Base-by-base conservation (phyloP, 2,113 vertebrate genomes). In the Vulpes vulpes region DNA sequence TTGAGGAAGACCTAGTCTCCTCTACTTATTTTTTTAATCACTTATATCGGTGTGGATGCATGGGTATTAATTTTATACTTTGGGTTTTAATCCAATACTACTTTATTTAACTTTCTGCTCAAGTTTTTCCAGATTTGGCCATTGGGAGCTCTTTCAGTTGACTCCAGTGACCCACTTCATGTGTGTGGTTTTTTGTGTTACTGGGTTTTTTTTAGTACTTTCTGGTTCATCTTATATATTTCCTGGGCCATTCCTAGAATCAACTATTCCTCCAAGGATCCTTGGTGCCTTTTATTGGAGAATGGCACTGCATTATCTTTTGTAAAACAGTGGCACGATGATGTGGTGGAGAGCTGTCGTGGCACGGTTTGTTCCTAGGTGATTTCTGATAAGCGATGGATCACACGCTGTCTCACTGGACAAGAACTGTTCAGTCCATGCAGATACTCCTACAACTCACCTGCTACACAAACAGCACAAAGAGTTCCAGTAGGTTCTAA, bases 341-440 rank as follows among this genome's bases (percentile, higher is more conserved):
- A 85, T 35, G 15, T 25, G 84, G 69, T 60, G 17, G 51, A 69
- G 8, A 87, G 8, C 11, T 84, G 55, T 43, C 49, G 32, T 71
- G 69, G 87, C 11, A 64, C 20, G 30, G 51, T 69, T 81, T 86
- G 23, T 35, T 55, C 57, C 91, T 80, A 16, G 16, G 73, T 93
- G 30, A 69, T 82, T 95, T 96, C 27, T 78, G 65, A 64, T 57
- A 88, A 94, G 30, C n/a, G 84, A 25, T 27, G 22, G 89, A 53
- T 14, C 62, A 94, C 57, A 76, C 15, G 32, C 30, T 92, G 25
- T 91, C 49, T 95, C 78, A 78, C 49, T 78, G 20, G 57, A 35
- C 79, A 92, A 91, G 2, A 94, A 55, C 7, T 95, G 3, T 82
- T 32, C 15, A 69, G 1, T 91, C 14, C 3, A 51, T 20, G 15